These are phyloP conservation scores for Ligdia adustata DNA, from an alignment of 2,888 invertebrate species.

Conservation along the genomic window DNA sequence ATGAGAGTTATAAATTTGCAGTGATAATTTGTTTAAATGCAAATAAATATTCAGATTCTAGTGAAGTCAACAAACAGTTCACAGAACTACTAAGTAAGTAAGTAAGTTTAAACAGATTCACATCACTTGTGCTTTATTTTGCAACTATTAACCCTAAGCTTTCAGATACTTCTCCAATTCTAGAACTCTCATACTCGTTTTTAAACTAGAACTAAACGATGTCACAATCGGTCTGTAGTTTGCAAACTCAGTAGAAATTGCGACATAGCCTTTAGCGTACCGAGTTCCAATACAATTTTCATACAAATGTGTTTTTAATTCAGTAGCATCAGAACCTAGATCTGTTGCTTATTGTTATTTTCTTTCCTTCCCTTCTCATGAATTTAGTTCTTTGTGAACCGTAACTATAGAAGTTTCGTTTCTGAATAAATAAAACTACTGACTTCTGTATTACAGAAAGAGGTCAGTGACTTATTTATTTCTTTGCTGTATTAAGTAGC, in stretches of 20 bases:
- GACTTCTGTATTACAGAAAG: not conserved
- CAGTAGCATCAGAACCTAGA: constrained; percentile 17
- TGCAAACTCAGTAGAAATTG: not conserved
- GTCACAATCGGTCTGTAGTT: no score
- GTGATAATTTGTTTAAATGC: no score
- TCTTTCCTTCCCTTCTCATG: constrained; percentile 7
- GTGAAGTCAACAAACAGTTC: no score
- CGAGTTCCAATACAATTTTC: constrained; percentile 27
- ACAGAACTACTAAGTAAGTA: no score
- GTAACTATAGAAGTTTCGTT: constrained; percentile 2
- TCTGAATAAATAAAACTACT: constrained; percentile 21
- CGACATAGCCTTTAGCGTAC: not conserved
- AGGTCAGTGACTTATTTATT: constrained; percentile 2
- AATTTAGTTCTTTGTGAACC: constrained; percentile 9
- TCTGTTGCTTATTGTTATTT: constrained; percentile 20
- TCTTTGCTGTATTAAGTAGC: no score
- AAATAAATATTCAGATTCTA: no score
- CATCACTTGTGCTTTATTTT: no score
- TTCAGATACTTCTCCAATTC: no score
- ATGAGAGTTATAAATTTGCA: no score
- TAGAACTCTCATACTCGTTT: no score
- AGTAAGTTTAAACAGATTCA: no score
- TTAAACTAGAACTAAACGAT: not conserved
- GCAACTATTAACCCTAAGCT: no score
- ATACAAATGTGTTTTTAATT: constrained; percentile 33